Base-by-base conservation (phyloP, 2,113 vertebrate genomes). In the Perca fluviatilis region DNA sequence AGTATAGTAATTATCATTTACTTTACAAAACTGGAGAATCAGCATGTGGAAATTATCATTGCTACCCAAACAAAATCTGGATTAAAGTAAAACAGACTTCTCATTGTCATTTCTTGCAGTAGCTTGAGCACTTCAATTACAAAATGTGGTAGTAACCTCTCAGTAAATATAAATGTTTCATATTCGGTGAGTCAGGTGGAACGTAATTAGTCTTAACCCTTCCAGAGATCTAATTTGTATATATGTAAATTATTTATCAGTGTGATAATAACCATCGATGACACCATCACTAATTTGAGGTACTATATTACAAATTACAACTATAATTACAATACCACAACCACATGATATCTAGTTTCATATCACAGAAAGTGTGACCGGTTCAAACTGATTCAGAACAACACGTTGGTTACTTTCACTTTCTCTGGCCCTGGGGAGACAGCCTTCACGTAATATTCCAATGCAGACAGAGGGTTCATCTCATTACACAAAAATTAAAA, bases 401-500 rank as follows among this genome's bases (percentile, higher is more conserved):
- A 61, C 49, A 46, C 18, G 14, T 36, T 79, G 77, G 53, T 82
- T 60, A 23, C 54, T 43, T 76, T 60, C 12, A 10, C 21, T 61
- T n/a, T 53, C 14, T 62, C 43, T 11, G 27, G 58, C 76, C 68
- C 65, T 36, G 21, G 51, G 70, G 78, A 77, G 25, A 65, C 60
- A 53, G 74, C 56, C 66, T 40, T 82, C 58, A 81, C 46, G 60
- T 58, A 51, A 66, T 81, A 86, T 77, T 83, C 43, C 67, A 67
- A 71, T 72, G 25, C 27, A 51, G 74, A 65, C 7, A 6, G 51
- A 56, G 3, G n/a, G 80, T 60, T 83, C 74, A 86, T 23, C 54
- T 86, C 80, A 74, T 84, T 84, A 88, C 74, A 76, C 58, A 61
- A n/a, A 82, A 82, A n/a, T n/a, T n/a, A n/a, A n/a, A n/a, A n/a